Conservation (phyloP, 1,140 invertebrate genomes). For the Ephestia elutella region DNA sequence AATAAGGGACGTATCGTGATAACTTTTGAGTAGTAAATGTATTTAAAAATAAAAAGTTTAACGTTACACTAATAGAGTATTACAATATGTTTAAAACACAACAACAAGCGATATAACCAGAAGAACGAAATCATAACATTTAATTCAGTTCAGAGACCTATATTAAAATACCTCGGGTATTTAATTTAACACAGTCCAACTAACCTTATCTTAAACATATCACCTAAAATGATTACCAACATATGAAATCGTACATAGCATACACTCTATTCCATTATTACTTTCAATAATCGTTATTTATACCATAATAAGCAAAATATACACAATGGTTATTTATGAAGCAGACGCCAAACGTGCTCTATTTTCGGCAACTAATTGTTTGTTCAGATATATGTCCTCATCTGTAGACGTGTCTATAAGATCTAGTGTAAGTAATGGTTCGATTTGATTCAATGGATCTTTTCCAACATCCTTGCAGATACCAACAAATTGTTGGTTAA, state of each 20-base stretch:
- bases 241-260: background rate
- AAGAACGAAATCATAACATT: constrained; percentile 1
- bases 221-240: background rate
- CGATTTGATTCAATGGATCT: constrained; percentile 66
- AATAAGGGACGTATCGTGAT: background rate
- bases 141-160: background rate
- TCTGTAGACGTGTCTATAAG: constrained; percentile 74
- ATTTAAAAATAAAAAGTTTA: background rate
- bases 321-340: constrained; percentile 22
- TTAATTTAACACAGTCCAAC: background rate
- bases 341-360: constrained; percentile 58
- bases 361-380: constrained; percentile 69
- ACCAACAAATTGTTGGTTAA: constrained; percentile 74
- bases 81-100: constrained; percentile 6
- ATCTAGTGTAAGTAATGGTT: constrained; percentile 71
- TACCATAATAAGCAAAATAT: constrained; percentile 8
- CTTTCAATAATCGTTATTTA: constrained; percentile 6
- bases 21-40: background rate
- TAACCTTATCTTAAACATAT: background rate
- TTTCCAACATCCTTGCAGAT: constrained; percentile 67
- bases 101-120: background rate
- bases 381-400: constrained; percentile 73
- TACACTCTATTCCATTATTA: constrained; percentile 3
- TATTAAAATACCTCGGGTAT: background rate
- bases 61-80: background rate